phyloP scores from a whole-genome alignment of 2,797 vertebrate species.

The Cynodonichthys magdalenae region DNA sequence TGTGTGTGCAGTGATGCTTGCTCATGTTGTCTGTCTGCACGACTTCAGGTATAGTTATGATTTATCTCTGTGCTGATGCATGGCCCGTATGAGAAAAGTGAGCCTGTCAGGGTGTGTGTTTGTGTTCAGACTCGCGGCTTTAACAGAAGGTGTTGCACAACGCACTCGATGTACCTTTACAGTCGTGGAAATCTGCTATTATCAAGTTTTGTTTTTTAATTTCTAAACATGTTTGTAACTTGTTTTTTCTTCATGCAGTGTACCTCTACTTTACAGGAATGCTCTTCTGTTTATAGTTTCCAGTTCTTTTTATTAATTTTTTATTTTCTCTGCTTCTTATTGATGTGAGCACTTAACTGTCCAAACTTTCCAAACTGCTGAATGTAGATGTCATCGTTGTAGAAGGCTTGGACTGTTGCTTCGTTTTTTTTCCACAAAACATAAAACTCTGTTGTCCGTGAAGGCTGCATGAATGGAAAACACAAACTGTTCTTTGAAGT shows the following conservation, averaged over 20 bases:
- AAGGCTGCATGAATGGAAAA: conserved; percentile 89
- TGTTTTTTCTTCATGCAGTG: conserved; percentile 50
- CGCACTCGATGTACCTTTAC: conserved; percentile 75
- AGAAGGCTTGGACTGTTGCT: conserved; percentile 76
- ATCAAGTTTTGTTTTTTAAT: conserved; percentile 63
- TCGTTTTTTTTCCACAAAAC: conserved; percentile 53
- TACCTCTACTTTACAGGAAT: conserved; percentile 59
- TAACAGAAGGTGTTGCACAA: conserved; percentile 77
- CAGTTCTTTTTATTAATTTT: conserved; percentile 50
- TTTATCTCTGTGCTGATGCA: conserved; percentile 87
- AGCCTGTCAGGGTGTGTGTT: conserved; percentile 21
- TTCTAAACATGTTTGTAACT: conserved; percentile 62
- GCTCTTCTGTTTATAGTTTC: conserved; percentile 54
- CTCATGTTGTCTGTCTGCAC: conserved; percentile 85
- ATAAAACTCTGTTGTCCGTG: conserved; percentile 78
- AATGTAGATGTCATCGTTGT: conserved; percentile 72
- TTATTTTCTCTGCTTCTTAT: conserved; percentile 63
- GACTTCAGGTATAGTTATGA: conserved; percentile 80
- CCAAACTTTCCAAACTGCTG: conserved; percentile 73
- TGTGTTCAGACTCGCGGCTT: conserved; percentile 57
- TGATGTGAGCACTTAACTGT: conserved; percentile 63
- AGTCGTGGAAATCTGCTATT: conserved; percentile 67
- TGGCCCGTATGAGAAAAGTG: conserved; percentile 73
- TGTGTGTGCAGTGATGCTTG: conserved; percentile 53
- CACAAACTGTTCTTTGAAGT: conserved; percentile 71